These are phyloP conservation scores for Caenorhabditis sp. DNA, from an alignment of 2,888 invertebrate genomes.

Conservation along the genomic window DNA sequence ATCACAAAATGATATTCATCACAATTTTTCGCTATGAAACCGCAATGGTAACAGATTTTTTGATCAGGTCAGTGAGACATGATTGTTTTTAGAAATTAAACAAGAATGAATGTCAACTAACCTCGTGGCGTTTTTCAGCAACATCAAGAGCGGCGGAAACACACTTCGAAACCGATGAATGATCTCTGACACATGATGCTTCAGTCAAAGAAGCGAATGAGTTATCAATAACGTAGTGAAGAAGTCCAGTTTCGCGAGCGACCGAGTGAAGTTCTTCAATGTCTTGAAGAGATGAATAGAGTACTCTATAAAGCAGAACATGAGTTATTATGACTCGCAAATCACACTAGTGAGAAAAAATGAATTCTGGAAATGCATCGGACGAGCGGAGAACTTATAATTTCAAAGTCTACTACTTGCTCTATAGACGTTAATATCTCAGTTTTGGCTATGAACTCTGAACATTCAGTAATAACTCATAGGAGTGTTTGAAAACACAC, in stretches of 20 bases:
- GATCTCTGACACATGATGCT: slow-evolving; percentile 13
- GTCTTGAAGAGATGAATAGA: slow-evolving; percentile 56
- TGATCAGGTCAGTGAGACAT: too few species aligned
- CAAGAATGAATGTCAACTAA: slow-evolving; percentile 2
- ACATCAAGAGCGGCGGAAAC: slow-evolving; percentile 39
- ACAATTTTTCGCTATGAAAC: too few species aligned
- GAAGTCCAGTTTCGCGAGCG: slow-evolving; percentile 47
- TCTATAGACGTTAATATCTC: too few species aligned
- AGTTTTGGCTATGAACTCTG: too few species aligned
- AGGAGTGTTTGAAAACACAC: too few species aligned
- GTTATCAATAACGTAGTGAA: slow-evolving; percentile 55
- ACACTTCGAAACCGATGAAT: slow-evolving; percentile 32
- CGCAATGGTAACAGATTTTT: too few species aligned
- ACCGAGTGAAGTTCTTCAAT: slow-evolving; percentile 50
- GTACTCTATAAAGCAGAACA: slow-evolving; percentile 52
- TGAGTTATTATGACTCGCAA: too few species aligned
- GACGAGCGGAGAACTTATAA: too few species aligned
- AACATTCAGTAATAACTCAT: too few species aligned
- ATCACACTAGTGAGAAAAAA: too few species aligned
- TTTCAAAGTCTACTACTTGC: too few species aligned
- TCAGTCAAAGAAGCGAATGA: slow-evolving; percentile 40
- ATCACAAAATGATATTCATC: not conserved
- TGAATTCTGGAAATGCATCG: too few species aligned
- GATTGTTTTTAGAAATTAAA: slow-evolving; percentile 4
- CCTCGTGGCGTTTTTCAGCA: slow-evolving; percentile 43